A percentile compares a stretch with the other conserved stretches of the same genome.
Conservation (phyloP, 2,888 invertebrate species). For the Lottia gigantea region DNA sequence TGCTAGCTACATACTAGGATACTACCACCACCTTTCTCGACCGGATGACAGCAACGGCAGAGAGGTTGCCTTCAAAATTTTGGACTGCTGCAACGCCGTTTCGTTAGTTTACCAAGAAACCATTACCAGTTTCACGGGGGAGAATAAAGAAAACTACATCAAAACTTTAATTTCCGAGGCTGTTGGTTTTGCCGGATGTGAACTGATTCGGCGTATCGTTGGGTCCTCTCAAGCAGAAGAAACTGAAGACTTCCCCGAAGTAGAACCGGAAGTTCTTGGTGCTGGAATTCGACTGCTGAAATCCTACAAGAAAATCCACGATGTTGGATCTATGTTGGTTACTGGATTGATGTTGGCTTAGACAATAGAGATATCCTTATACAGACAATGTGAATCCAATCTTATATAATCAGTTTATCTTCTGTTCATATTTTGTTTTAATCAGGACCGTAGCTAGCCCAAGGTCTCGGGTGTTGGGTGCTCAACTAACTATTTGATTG, state of each 20-base stretch:
- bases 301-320: slow-evolving; percentile 41
- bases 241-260: slow-evolving; percentile 33
- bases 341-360: slow-evolving; percentile 47
- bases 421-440: too few relatives aligned
- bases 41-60: slow-evolving; percentile 44
- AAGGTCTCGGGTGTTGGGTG: too few relatives aligned
- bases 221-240: slow-evolving; percentile 48
- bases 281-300: slow-evolving; percentile 47
- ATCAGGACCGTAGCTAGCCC: too few relatives aligned
- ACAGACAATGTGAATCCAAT: too few relatives aligned
- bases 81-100: slow-evolving; percentile 40
- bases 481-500: too few relatives aligned
- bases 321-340: slow-evolving; percentile 39
- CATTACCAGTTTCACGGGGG: slow-evolving; percentile 34
- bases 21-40: slow-evolving; percentile 49
- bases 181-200: slow-evolving; percentile 54
- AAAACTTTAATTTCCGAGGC: slow-evolving; percentile 42
- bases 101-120: slow-evolving; percentile 15
- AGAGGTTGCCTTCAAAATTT: slow-evolving; percentile 42
- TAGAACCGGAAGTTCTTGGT: slow-evolving; percentile 45
- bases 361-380: too few relatives aligned
- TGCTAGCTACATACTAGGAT: slow-evolving; percentile 50
- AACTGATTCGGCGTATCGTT: slow-evolving; percentile 49
- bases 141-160: slow-evolving; percentile 29
- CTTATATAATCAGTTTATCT: too few relatives aligned